phyloP scores from a whole-genome alignment of 2,888 invertebrate genomes.

The Dryomyza anilis region DNA sequence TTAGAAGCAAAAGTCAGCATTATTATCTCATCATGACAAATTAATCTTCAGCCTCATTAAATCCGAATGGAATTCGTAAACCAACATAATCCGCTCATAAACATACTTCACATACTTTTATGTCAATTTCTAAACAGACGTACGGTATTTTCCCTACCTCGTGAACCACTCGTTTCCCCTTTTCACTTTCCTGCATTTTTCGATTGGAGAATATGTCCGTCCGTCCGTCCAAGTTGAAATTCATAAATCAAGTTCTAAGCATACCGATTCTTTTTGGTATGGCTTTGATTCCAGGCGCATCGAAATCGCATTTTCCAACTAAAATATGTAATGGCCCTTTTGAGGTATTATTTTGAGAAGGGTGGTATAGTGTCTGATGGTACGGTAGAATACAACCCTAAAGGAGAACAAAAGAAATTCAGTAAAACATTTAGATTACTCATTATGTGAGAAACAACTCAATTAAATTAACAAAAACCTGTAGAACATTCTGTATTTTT shows the following conservation, averaged over 20 bases:
- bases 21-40: constrained; percentile 26
- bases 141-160: background rate
- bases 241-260: constrained; percentile 17
- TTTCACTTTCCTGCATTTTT: background rate
- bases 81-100: constrained; percentile 54
- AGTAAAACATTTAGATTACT: too few relatives aligned
- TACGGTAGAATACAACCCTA: too few relatives aligned
- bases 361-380: too few relatives aligned
- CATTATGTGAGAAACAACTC: too few relatives aligned
- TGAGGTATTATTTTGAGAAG: too few relatives aligned
- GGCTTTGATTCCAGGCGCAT: constrained; percentile 1
- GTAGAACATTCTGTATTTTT: too few relatives aligned
- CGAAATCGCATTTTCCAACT: constrained; percentile 9
- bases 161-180: background rate
- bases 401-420: too few relatives aligned
- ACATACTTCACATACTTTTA: constrained; percentile 40
- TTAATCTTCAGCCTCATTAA: constrained; percentile 50
- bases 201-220: background rate
- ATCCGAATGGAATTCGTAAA: constrained; percentile 47
- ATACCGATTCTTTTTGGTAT: constrained; percentile 9
- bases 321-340: constrained; percentile 14
- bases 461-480: too few relatives aligned
- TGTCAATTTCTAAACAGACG: too few relatives aligned
- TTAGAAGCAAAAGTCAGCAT: too few relatives aligned
- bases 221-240: background rate